Base-by-base conservation (phyloP, 2,888 invertebrate species). In the Silvanus unidentatus region DNA sequence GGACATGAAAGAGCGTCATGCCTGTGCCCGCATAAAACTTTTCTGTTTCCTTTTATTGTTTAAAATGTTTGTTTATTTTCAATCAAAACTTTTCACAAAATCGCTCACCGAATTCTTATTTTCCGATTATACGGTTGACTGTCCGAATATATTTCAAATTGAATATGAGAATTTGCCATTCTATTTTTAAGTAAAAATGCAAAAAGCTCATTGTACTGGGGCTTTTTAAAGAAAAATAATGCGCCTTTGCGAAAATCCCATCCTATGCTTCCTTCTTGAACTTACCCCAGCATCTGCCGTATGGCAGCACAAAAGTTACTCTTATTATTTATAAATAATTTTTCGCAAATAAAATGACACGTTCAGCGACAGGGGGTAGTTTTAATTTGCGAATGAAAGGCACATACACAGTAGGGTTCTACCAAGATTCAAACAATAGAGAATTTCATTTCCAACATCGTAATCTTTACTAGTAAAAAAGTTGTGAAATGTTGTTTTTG, bases 301-400 rank as follows among this genome's bases (percentile, higher is more conserved):
- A 22, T 8, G n/a, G n/a, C n/a, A n/a, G n/a, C n/a, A n/a, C 22
- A 22, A 8, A 22, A 22, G 22, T 22, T 22, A 8, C 22, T 5
- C 8, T 22, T 8, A 8, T 22, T 22, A 22, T 22, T 22, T 22
- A 22, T 22, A 22, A 22, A 22, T 22, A 22, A 22, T 22, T 22
- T 22, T 22, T 22, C 4, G 22, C 22, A 22, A 22, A 22, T 22
- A 22, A 22, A 22, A 22, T 5, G 22, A 22, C 22, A 22, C 22
- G 22, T 22, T 8, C 22, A 22, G 8, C 49, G 45, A 49, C 49
- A 49, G 49, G 49, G 43, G 45, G 49, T 41, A 40, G 16, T 43
- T 49, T 48, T 49, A 49, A 49, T 49, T 49, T 49, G 49, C 40
- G 43, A 46, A 39, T 46, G 45, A 49, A 22, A 49, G 46, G 43